Evolutionary conservation across 2,113 vertebrate genomes (phyloP).

Genomic region (Archilochus colubris): DNA sequence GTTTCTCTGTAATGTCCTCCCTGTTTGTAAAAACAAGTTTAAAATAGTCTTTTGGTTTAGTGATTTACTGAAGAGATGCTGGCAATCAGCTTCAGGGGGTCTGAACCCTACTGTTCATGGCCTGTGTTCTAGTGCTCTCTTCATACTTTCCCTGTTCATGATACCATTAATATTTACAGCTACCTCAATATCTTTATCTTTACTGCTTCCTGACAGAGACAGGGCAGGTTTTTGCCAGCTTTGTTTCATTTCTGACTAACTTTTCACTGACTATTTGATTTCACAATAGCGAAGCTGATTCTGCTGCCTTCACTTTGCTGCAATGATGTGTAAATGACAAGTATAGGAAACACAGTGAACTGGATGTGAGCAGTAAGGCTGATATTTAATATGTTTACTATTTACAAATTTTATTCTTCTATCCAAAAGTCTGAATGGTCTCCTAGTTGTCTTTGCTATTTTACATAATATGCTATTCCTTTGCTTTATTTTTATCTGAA

Average conservation of each 20-base stretch:
- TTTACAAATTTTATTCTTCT: neutral
- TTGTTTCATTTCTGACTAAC: neutral
- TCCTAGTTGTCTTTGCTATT: neutral
- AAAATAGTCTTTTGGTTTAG: neutral
- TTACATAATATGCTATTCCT: neutral
- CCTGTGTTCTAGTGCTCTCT: neutral
- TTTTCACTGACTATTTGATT: neutral
- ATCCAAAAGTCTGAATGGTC: neutral
- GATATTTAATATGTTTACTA: neutral
- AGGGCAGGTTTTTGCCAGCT: neutral
- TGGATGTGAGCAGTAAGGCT: neutral
- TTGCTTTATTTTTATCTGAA: neutral
- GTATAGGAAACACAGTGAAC: neutral
- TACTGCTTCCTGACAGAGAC: neutral
- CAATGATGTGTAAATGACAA: neutral
- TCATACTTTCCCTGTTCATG: neutral
- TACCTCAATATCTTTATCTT: neutral
- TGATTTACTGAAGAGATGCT: neutral
- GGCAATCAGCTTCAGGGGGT: neutral
- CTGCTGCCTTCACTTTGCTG: neutral
- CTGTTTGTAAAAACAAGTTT: neutral
- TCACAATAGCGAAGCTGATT: neutral
- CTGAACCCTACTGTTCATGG: neutral
- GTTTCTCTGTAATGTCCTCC: neutral
- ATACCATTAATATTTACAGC: neutral